Percentiles rank a stretch among this genome's conserved stretches.
These are phyloP conservation scores for Bucorvus abyssinicus DNA, from an alignment of 2,797 vertebrate genomes.

Conservation along the genomic window DNA sequence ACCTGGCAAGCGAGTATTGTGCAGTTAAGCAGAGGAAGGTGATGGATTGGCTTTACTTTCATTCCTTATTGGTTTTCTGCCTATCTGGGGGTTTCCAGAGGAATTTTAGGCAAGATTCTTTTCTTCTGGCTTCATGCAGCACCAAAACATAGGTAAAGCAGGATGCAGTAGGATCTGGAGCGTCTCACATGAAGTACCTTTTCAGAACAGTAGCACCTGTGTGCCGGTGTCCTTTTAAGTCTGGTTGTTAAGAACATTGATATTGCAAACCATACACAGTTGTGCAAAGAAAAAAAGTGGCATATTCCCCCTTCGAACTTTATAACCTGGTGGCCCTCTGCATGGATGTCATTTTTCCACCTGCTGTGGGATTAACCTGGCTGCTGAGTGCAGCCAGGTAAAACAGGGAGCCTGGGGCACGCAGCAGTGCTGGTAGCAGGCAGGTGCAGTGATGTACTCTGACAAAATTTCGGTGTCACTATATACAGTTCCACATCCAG, in stretches of 20 bases:
- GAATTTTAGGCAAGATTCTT: neutral
- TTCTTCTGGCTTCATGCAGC: neutral
- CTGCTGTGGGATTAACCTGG: neutral
- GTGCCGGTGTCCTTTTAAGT: neutral
- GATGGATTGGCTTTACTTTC: neutral
- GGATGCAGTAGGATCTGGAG: neutral
- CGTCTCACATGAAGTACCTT: neutral
- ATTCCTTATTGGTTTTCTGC: neutral
- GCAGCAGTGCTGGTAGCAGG: neutral
- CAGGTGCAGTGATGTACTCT: neutral
- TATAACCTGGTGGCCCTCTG: neutral
- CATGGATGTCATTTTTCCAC: neutral
- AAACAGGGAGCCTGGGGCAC: rapidly evolving
- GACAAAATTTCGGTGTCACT: neutral
- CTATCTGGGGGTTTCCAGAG: neutral
- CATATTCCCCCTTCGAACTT: neutral
- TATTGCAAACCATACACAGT: rapidly evolving
- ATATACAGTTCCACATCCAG: neutral
- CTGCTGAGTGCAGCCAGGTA: neutral
- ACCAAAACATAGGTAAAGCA: neutral
- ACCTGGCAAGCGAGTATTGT: neutral
- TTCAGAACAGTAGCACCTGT: neutral
- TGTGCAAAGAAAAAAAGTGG: neutral
- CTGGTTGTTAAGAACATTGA: neutral
- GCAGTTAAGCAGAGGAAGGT: neutral